Base-by-base conservation (phyloP, 2,888 invertebrate species). In the Acrobasis consociella region DNA sequence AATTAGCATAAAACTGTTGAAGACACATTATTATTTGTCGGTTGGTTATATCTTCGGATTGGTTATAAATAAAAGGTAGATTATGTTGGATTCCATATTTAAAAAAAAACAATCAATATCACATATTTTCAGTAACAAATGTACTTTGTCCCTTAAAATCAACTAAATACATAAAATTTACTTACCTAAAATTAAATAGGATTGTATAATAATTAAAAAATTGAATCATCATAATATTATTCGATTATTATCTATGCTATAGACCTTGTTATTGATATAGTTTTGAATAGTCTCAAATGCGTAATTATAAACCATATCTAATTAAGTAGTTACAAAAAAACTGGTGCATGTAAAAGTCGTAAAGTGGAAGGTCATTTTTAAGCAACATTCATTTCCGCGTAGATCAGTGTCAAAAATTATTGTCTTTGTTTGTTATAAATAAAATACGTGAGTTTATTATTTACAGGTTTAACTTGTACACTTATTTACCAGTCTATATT, bases 311-410 rank as follows among this genome's bases (percentile, higher is more conserved):
- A 38, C 15, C 38, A 38, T 15, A 15, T 38, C 53, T 58, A 58
- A 42, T 58, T 17, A 8, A 16, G 11, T 31, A n/a, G 58, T 51
- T 60, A 51, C 17, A 51, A 39, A 51, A 60, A 39, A 60, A 39
- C 22, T 22, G 39, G 42, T 42, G 50, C 60, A 60, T 39, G 50
- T 46, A 58, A 49, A n/a, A 50, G 17, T 60, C 39, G 8, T 52
- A 60, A 60, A 56, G 15, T 15, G 38, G 49, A 59, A 59, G 59
- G 59, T 59, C 59, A 49, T 17, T 17, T 52, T 51, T 39, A 11
- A 39, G 60, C 17, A 39, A 51, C 50, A 38, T 39, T 60, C 60
- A 22, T 60, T 60, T 60, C 60, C 60, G 60, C 17, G 51, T 49
- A 37, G 37, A 50, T 60, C 39, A 39, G 37, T 51, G 51, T 42